Base-by-base conservation (phyloP, 2,797 vertebrate genomes). In the Xyrichtys novacula region DNA sequence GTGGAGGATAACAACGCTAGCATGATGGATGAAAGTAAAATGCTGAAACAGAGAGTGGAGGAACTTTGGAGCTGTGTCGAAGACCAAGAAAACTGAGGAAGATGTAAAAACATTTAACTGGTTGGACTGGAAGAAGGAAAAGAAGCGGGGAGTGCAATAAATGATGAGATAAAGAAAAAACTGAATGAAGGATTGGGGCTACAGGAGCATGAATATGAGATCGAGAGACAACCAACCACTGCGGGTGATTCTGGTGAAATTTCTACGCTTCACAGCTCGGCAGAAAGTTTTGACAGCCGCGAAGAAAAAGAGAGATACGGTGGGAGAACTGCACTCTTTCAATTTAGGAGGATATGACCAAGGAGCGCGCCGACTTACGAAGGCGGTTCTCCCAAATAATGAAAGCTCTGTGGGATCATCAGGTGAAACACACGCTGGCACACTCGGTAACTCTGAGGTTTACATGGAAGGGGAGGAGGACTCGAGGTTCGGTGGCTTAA, bases 391-490 rank as follows among this genome's bases (percentile, higher is more conserved):
- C 20, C 4, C 17, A 15, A 0, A 9, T 60, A 2, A 61, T 74
- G 62, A 60, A 55, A 7, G 4, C 3, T 0, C 20, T 61, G 11
- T 74, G 56, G 55, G 16, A 55, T 5, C 49, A 60, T 1, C 49
- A 74, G 34, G 56, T 74, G 49, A 66, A 74, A 4, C 71, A 47
- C 26, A 55, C 56, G 0, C 49, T 67, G 9, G 63, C 57, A 36
- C 56, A 74, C 9, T 50, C 34, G 3, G 57, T 43, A 0, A 50
- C 0, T 3, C 43, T 44, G 0, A 46, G 42, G 3, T 74, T 74
- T 1, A 74, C 43, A 1, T 67, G 64, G 71, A 62, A 16, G 10
- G 71, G 50, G 28, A 44, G 43, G 26, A 43, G 29, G n/a, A n/a
- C n/a, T n/a, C n/a, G n/a, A n/a, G n/a, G n/a, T n/a, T n/a, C n/a